phyloP scores from a whole-genome alignment of 2,888 invertebrate species.

The Parnassius glacialis region DNA sequence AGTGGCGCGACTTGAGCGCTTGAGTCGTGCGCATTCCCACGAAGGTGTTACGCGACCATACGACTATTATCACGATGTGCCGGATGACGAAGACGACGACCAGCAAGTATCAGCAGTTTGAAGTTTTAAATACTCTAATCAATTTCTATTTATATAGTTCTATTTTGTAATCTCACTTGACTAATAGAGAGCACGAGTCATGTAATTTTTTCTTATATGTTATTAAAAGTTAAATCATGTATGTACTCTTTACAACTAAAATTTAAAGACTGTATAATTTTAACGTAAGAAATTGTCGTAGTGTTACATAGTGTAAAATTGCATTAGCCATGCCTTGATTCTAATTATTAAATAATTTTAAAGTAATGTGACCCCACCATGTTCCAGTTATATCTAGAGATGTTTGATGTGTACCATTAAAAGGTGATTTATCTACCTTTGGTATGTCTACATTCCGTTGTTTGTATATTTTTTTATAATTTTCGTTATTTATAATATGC shows the following conservation, averaged over 20 bases:
- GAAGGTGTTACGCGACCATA: constrained; percentile 90
- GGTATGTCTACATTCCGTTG: constrained; percentile 80
- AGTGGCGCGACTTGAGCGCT: constrained; percentile 90
- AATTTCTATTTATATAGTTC: constrained; percentile 73
- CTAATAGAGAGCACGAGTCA: constrained; percentile 75
- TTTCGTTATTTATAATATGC: constrained; percentile 77
- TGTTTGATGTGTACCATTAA: constrained; percentile 71
- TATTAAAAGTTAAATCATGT: constrained; percentile 59
- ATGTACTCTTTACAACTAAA: constrained; percentile 73
- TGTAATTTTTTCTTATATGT: constrained; percentile 62
- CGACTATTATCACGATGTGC: constrained; percentile 83
- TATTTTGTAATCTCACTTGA: constrained; percentile 77
- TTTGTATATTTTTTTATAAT: constrained; percentile 73
- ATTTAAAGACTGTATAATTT: constrained; percentile 81
- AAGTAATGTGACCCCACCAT: constrained; percentile 74
- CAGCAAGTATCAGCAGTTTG: constrained; percentile 78
- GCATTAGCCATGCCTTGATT: constrained; percentile 66
- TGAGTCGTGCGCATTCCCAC: constrained; percentile 92
- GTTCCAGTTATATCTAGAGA: constrained; percentile 77
- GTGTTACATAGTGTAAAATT: constrained; percentile 77
- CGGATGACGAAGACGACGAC: constrained; percentile 77
- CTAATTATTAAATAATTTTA: constrained; percentile 52
- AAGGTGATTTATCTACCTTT: constrained; percentile 63
- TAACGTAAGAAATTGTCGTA: constrained; percentile 68
- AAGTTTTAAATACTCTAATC: constrained; percentile 62